A percentile compares a stretch with the other conserved stretches of the same genome.
Conservation (phyloP, 2,797 vertebrate species). For the Hybognathus amarus region DNA sequence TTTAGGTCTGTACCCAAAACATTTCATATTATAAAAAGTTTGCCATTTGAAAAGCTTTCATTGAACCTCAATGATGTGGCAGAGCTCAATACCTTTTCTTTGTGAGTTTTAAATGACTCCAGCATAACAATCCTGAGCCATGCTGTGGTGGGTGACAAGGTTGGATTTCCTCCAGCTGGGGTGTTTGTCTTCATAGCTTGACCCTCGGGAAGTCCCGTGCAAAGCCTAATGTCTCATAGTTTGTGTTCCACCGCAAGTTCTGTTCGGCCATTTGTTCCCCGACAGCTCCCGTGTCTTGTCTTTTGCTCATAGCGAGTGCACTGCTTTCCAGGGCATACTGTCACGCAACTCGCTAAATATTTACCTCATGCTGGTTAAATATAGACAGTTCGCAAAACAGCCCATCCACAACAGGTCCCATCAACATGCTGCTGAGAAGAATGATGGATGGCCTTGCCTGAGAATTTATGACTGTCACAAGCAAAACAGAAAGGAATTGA, state of each 20-base stretch:
- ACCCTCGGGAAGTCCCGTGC: not conserved
- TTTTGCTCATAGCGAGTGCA: conserved; percentile 33
- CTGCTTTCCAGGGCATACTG: conserved; percentile 14
- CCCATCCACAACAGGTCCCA: conserved; percentile 34
- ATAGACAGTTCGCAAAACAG: conserved; percentile 39
- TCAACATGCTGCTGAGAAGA: conserved; percentile 46
- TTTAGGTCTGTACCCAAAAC: not conserved
- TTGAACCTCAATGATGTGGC: conserved; percentile 25
- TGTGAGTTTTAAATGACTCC: conserved; percentile 21
- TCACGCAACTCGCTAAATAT: conserved; percentile 54
- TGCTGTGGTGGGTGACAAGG: conserved; percentile 1
- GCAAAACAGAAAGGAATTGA: conserved; percentile 34
- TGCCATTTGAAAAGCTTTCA: conserved; percentile 2
- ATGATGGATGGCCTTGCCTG: conserved; percentile 53
- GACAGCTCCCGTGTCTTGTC: conserved; percentile 50
- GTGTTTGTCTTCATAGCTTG: conserved; percentile 22
- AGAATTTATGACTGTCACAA: conserved; percentile 38
- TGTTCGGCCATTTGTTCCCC: conserved; percentile 35
- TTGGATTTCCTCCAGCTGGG: conserved; percentile 22
- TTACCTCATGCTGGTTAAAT: conserved; percentile 59
- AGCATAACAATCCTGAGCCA: not conserved
- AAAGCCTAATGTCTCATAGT: not conserved
- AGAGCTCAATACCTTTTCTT: conserved; percentile 14
- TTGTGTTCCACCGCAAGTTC: not conserved
- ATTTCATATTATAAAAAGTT: not conserved